Percentiles rank a stretch among this genome's conserved stretches.
phyloP scores from a whole-genome alignment of 92 coral and sea anemone species.

The Heteractis magnifica region DNA sequence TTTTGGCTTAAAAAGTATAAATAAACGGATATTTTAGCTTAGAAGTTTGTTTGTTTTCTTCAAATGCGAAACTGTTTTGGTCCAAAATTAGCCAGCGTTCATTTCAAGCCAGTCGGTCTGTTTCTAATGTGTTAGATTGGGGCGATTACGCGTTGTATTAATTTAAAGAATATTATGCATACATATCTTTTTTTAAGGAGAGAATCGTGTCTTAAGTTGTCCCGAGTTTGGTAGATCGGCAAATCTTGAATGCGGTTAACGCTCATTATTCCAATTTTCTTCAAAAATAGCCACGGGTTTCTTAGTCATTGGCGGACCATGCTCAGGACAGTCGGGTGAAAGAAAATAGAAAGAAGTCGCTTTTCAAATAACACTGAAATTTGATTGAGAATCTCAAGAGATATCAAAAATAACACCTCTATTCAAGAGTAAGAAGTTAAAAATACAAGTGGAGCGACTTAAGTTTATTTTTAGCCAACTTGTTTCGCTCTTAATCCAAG shows the following conservation, averaged over 20 bases:
- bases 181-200: background rate
- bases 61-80: slow-evolving; percentile 1
- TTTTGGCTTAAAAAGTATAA: slow-evolving; percentile 5
- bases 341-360: too few species aligned
- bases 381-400: too few species aligned
- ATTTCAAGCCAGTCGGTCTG: background rate
- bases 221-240: background rate
- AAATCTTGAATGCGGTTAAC: background rate
- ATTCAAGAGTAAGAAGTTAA: background rate
- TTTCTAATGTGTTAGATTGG: background rate
- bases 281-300: background rate
- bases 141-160: background rate
- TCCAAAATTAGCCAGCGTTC: slow-evolving; percentile 4
- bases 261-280: background rate
- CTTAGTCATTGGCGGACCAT: background rate
- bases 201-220: background rate
- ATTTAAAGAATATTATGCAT: background rate
- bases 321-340: too few species aligned
- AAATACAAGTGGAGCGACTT: background rate
- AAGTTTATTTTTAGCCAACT: slow-evolving; percentile 4
- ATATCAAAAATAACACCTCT: background rate
- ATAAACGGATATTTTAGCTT: slow-evolving; percentile 25
- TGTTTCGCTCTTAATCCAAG: slow-evolving; percentile 10
- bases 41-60: slow-evolving; percentile 13
- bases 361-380: too few species aligned